A percentile compares a stretch with the other conserved stretches of the same genome.
phyloP scores from a whole-genome alignment of 2,113 vertebrate species.

The Nothocercus nigrocapillus region DNA sequence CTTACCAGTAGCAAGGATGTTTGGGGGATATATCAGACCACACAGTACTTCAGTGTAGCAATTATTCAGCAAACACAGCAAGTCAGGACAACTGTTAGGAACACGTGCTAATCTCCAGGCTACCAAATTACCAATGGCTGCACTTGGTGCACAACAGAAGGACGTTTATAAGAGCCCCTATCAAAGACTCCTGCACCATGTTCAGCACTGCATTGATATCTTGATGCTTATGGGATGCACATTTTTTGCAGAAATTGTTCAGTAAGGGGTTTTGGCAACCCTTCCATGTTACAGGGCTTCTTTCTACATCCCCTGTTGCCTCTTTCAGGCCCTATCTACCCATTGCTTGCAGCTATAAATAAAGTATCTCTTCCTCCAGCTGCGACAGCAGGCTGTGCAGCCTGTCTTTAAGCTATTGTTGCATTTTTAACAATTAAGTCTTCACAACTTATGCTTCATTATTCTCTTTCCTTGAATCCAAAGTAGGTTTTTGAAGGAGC shows the following conservation, averaged over 20 bases:
- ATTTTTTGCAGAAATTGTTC: not conserved
- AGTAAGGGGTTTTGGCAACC: not conserved
- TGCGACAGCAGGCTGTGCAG: slow-evolving; percentile 16
- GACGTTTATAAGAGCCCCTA: too few species aligned
- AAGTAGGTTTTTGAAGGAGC: slow-evolving; percentile 16
- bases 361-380: slow-evolving; percentile 50
- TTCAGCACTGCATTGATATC: not conserved
- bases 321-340: not conserved
- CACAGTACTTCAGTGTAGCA: not conserved
- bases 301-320: not conserved
- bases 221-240: fast-evolving
- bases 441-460: not conserved
- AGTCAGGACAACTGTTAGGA: not conserved
- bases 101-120: not conserved
- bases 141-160: not conserved
- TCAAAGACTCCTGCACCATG: fast-evolving
- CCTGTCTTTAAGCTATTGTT: slow-evolving; percentile 39
- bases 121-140: fast-evolving
- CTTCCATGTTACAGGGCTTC: not conserved
- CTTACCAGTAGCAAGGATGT: not conserved
- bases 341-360: slow-evolving; percentile 41
- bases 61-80: not conserved
- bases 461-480: not conserved
- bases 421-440: slow-evolving; percentile 30
- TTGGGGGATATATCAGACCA: not conserved